Conservation (phyloP, 1,140 invertebrate genomes). For the Procambarus clarkii region DNA sequence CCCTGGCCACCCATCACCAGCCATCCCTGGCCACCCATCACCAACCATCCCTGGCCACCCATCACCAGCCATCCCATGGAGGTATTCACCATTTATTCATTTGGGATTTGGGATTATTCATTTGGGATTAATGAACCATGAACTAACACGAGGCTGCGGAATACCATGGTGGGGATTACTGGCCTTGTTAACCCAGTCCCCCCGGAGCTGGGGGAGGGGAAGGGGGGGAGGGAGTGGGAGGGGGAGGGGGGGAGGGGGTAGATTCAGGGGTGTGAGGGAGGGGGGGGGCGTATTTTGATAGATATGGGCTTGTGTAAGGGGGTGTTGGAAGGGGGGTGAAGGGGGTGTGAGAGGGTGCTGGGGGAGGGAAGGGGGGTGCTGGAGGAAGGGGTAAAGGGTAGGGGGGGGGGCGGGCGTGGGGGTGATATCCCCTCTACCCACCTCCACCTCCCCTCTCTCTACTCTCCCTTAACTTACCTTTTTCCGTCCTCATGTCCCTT, state of each 20-base stretch:
- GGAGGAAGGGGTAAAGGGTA: too few species aligned
- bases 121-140: not conserved
- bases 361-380: too few species aligned
- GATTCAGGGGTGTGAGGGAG: too few species aligned
- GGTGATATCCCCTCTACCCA: not conserved
- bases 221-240: too few species aligned
- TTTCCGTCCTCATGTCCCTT: too few species aligned
- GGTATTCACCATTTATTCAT: slow-evolving; percentile 1
- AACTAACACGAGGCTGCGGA: not conserved
- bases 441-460: too few species aligned
- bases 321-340: not conserved
- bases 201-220: not conserved
- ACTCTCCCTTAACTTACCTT: too few species aligned
- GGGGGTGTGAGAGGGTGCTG: too few species aligned
- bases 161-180: not conserved
- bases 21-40: not conserved
- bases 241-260: too few species aligned
- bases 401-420: not conserved
- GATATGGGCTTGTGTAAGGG: too few species aligned
- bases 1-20: too few species aligned
- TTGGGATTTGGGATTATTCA: not conserved
- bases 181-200: not conserved
- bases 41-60: not conserved
- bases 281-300: not conserved
- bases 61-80: not conserved